phyloP scores from a whole-genome alignment of 2,888 invertebrate genomes.

The Julus scanicus region DNA sequence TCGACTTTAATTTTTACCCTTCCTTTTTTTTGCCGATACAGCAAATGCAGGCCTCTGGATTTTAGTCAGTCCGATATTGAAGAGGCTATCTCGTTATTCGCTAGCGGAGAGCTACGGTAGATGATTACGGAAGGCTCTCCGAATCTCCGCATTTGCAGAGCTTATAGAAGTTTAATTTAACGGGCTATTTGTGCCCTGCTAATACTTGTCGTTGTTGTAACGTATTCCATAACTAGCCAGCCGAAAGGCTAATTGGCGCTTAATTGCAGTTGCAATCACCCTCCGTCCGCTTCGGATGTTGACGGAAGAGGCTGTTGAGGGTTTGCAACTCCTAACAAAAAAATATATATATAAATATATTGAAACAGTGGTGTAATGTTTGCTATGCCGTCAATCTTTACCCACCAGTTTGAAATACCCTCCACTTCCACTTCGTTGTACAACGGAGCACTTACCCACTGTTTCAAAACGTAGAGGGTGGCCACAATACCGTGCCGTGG shows the following conservation, averaged over 20 bases:
- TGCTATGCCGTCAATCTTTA: background rate
- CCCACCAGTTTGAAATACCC: background rate
- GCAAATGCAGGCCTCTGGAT: background rate
- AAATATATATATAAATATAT: background rate
- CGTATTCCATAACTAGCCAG: background rate
- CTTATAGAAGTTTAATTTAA: background rate
- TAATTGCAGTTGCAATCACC: background rate
- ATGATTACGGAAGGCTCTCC: too few relatives aligned
- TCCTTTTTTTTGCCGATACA: background rate
- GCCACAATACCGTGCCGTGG: background rate
- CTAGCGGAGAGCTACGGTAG: background rate
- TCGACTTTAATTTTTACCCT: background rate
- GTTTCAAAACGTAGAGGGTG: background rate
- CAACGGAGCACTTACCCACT: background rate
- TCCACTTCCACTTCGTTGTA: background rate
- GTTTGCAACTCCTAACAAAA: constrained; percentile 18
- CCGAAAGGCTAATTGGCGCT: background rate
- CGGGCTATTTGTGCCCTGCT: background rate
- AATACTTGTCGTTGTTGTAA: background rate
- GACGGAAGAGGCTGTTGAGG: background rate
- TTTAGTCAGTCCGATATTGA: background rate
- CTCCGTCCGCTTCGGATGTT: background rate
- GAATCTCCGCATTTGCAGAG: background rate
- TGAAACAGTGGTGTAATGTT: constrained; percentile 4
- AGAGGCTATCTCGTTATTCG: background rate